These are phyloP conservation scores for Sanderia malayensis DNA, from an alignment of 30 jellyfish, hydroid and myxozoan genomes.

Conservation along the genomic window DNA sequence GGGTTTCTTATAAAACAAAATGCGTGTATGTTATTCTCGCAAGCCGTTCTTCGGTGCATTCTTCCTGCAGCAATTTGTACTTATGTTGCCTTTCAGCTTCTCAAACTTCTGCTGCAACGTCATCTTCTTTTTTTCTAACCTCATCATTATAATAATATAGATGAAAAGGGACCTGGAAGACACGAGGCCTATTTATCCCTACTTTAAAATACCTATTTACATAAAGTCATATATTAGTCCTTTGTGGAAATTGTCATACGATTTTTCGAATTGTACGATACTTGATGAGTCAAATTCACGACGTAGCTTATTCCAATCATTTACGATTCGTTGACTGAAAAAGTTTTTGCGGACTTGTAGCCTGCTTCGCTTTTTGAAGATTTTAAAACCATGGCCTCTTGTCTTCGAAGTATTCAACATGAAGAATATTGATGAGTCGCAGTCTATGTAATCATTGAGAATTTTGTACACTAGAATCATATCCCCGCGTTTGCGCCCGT, in stretches of 20 bases:
- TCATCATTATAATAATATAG: not conserved
- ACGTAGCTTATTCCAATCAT: not conserved
- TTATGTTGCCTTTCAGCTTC: too few species aligned
- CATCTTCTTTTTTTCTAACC: too few species aligned
- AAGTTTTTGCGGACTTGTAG: not conserved
- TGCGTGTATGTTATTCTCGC: too few species aligned
- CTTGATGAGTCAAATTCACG: not conserved
- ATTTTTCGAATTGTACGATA: not conserved
- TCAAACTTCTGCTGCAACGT: too few species aligned
- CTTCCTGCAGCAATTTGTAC: too few species aligned
- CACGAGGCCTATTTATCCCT: slow-evolving; percentile 5
- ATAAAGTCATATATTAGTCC: not conserved
- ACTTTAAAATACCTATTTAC: not conserved
- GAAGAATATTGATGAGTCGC: not conserved
- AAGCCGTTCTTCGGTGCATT: too few species aligned
- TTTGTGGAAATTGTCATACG: slow-evolving; percentile 1
- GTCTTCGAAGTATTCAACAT: not conserved
- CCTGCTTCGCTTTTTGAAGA: not conserved
- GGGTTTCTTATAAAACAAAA: too few species aligned
- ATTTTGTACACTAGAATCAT: not conserved
- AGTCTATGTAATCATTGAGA: not conserved
- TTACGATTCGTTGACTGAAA: not conserved
- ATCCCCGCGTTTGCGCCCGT: slow-evolving; percentile 2
- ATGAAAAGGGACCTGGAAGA: slow-evolving; percentile 3
- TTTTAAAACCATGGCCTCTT: not conserved